Conservation (phyloP, 2,797 vertebrate genomes). For the Platyrinchus mystaceus region DNA sequence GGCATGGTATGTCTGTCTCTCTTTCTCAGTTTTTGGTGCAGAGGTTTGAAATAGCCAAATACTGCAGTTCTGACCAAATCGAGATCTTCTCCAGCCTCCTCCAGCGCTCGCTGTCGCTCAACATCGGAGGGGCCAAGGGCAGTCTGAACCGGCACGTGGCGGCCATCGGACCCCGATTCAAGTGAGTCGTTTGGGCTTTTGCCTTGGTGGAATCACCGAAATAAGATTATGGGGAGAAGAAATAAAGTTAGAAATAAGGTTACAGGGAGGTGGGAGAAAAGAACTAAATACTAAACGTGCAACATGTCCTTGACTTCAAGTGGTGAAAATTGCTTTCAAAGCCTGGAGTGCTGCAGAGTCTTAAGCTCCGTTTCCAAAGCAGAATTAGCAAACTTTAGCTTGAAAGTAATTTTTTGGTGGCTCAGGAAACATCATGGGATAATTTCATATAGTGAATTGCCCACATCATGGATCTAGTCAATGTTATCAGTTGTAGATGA, state of each 20-base stretch:
- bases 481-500: background rate
- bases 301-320: background rate
- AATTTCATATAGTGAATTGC: background rate
- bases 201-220: background rate
- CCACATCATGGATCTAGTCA: background rate
- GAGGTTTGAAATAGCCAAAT: conserved; percentile 97
- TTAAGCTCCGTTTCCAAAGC: background rate
- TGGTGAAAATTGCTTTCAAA: background rate
- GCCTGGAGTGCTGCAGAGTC: background rate
- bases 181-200: conserved; percentile 72
- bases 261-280: background rate
- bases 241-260: background rate
- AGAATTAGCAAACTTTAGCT: background rate
- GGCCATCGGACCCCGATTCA: conserved; percentile 94
- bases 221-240: background rate
- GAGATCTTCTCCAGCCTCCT: conserved; percentile 94
- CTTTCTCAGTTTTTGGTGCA: conserved; percentile 89
- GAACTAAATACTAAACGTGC: background rate
- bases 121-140: conserved; percentile 86
- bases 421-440: background rate
- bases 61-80: conserved; percentile 96
- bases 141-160: conserved; percentile 93
- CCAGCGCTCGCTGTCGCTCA: conserved; percentile 91
- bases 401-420: background rate
- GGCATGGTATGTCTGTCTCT: background rate